Percentiles rank a stretch among this genome's conserved stretches.
Evolutionary conservation across 1,140 invertebrate species (phyloP).

Genomic region (Lycorma delicatula): DNA sequence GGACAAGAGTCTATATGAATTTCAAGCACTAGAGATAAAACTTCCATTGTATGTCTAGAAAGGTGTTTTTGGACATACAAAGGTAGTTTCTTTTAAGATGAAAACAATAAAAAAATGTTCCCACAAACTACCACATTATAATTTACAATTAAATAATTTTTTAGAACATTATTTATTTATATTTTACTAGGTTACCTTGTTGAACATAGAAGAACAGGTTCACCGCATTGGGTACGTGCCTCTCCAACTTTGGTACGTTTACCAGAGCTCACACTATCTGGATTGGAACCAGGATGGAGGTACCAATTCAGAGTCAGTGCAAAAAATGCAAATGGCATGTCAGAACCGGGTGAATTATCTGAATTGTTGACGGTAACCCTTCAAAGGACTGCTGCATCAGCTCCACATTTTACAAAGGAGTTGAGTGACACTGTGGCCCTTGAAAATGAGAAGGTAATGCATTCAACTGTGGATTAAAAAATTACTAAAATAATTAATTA

Average conservation of each 20-base stretch:
- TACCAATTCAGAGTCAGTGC: constrained; percentile 86
- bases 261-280: constrained; percentile 63
- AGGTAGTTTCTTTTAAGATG: no score
- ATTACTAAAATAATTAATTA: background rate
- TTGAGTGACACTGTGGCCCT: constrained; percentile 54
- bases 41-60: no score
- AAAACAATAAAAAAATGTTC: no score
- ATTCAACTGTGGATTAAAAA: background rate
- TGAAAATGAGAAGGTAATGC: constrained; percentile 61
- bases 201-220: constrained; percentile 66
- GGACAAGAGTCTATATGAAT: no score
- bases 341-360: constrained; percentile 66
- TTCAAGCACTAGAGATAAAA: no score
- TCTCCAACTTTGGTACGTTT: constrained; percentile 56
- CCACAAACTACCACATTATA: no score
- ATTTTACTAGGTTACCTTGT: constrained; percentile 53
- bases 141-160: no score
- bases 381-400: constrained; percentile 52
- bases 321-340: constrained; percentile 73
- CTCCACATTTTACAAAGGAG: constrained; percentile 58
- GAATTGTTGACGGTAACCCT: constrained; percentile 66
- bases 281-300: constrained; percentile 73
- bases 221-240: constrained; percentile 66
- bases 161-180: no score
- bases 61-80: no score